Evolutionary conservation across 1,140 invertebrate species (phyloP), one percentile per base, ranked within the genome.

Genomic region (Agrilus planipennis): DNA sequence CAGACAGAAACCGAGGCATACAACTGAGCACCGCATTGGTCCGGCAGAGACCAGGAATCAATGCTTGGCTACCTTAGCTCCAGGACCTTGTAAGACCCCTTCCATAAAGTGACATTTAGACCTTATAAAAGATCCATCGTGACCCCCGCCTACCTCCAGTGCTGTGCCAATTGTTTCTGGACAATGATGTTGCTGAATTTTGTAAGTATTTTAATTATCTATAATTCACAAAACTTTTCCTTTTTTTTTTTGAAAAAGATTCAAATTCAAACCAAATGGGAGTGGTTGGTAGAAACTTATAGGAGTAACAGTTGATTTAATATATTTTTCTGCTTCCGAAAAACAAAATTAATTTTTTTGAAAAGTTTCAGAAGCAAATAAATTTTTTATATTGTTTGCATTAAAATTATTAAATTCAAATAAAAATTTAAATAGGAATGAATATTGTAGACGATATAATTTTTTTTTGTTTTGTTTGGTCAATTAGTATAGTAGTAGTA

Each of bases 41-140:
- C n/a, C n/a, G n/a, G n/a, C n/a, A 25, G 22, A 28, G 36, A 38
- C 36, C 36, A 38, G 36, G 36, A 38, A 38, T 25, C 36, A 15
- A 10, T 21, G 35, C 22, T 38, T 38, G 12, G 36, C 21, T 23
- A 17, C n/a, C n/a, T n/a, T n/a, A 32, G 49, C 45, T 43, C 36
- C 31, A 48, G 52, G 48, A 54, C 54, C 54, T 55, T 55, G 53
- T n/a, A n/a, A n/a, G n/a, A n/a, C n/a, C 46, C 51, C 54, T 48
- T 50, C 39, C 46, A 29, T 48, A 45, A 38, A 4, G 28, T 31
- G 39, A 27, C 45, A 31, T 42, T 40, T 45, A 38, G 34, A 44
- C 34, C 46, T 47, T 55, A 55, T 55, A 55, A 52, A 55, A 52
- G 49, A 42, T 46, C 48, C 49, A 35, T 42, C 44, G 46, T 44